A percentile compares a stretch with the other conserved stretches of the same genome.
phyloP scores from a whole-genome alignment of 1,140 invertebrate species.

The Hormaphis cornu region DNA sequence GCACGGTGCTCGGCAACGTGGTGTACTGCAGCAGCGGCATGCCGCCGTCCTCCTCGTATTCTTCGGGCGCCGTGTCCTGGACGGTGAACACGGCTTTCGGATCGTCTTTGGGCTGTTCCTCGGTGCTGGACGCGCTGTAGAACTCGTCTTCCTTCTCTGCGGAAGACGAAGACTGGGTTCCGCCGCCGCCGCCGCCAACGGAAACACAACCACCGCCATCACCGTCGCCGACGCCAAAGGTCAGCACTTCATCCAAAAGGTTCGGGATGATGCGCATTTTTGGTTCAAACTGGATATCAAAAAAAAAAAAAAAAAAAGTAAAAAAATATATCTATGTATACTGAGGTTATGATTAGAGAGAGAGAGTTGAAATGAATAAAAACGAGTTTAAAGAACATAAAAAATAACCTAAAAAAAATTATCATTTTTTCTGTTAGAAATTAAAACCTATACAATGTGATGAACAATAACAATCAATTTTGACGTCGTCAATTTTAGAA shows the following conservation, averaged over 20 bases:
- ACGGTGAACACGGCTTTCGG: conserved; percentile 35
- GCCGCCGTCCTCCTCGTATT: conserved; percentile 35
- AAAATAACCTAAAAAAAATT: no score
- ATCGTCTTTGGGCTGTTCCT: conserved; percentile 34
- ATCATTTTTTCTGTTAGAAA: no score
- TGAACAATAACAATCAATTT: no score
- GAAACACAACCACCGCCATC: conserved; percentile 1
- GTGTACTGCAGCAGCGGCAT: conserved; percentile 33
- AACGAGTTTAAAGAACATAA: no score
- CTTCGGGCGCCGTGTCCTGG: conserved; percentile 34
- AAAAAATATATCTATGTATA: background rate
- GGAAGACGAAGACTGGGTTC: conserved; percentile 20
- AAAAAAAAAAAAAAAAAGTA: background rate
- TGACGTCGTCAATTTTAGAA: no score
- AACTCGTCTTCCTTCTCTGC: conserved; percentile 36
- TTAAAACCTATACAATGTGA: no score
- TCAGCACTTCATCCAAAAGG: conserved; percentile 35
- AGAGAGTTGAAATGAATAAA: no score
- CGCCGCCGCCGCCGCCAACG: no score
- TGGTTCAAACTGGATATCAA: background rate
- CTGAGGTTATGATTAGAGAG: no score
- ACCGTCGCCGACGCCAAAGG: no score
- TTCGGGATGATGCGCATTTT: conserved; percentile 35
- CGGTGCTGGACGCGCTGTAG: conserved; percentile 36
- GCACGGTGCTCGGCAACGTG: conserved; percentile 8